These are phyloP conservation scores for Leucophenga varia DNA, from an alignment of 1,140 invertebrate species.

Conservation along the genomic window DNA sequence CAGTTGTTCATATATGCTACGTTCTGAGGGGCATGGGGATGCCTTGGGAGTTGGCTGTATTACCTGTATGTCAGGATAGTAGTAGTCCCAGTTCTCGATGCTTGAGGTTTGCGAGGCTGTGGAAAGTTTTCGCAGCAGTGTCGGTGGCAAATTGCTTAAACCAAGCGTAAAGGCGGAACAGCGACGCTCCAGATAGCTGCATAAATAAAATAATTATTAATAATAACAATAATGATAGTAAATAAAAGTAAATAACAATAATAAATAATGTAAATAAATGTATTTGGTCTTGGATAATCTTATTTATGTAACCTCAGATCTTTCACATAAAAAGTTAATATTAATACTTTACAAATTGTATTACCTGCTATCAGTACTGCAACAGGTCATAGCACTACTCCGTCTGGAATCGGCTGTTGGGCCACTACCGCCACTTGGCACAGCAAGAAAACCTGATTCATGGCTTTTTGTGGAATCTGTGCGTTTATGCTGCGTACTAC, in stretches of 20 bases:
- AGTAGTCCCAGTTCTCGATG: constrained; percentile 63
- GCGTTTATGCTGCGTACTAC: constrained; percentile 28
- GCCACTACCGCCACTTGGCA: constrained; percentile 44
- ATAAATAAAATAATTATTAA: too few species aligned
- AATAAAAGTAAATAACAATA: too few species aligned
- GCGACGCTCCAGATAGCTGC: constrained; percentile 75
- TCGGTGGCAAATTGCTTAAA: constrained; percentile 61
- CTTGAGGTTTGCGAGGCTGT: constrained; percentile 56
- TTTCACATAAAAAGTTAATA: too few species aligned
- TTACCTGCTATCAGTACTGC: constrained; percentile 77
- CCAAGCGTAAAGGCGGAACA: constrained; percentile 74
- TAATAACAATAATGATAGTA: too few species aligned
- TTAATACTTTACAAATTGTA: too few species aligned
- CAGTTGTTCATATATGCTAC: constrained; percentile 39
- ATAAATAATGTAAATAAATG: too few species aligned
- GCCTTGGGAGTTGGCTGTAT: constrained; percentile 76
- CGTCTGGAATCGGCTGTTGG: constrained; percentile 60
- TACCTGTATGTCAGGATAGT: constrained; percentile 74
- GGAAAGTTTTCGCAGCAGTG: constrained; percentile 49
- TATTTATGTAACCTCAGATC: too few species aligned
- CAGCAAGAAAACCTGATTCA: constrained; percentile 57
- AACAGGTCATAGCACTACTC: constrained; percentile 77
- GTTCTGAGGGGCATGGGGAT: constrained; percentile 78
- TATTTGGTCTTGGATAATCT: too few species aligned
- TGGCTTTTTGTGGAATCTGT: constrained; percentile 52